These are phyloP conservation scores for Phylloscopus trochilus DNA, from an alignment of 2,113 vertebrate species.

Conservation along the genomic window DNA sequence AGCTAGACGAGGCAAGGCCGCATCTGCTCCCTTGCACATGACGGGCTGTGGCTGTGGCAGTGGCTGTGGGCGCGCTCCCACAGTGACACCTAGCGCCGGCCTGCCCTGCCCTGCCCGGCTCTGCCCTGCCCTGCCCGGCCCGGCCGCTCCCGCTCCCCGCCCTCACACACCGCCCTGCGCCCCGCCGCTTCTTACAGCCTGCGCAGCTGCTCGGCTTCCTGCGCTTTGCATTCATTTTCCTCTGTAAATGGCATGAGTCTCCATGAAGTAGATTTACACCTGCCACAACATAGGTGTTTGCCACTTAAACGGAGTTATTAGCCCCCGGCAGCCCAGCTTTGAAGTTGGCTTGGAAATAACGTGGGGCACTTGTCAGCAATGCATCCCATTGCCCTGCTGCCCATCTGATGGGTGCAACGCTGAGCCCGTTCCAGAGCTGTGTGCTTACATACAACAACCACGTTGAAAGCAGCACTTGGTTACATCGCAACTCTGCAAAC, in stretches of 20 bases:
- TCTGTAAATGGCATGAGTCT: background rate
- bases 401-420: background rate
- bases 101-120: background rate
- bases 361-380: accelerated
- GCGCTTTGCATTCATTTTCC: accelerated
- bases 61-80: background rate
- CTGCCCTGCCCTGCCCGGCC: background rate
- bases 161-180: background rate
- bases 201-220: accelerated
- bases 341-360: background rate
- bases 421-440: background rate
- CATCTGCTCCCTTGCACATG: accelerated
- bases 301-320: background rate
- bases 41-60: accelerated
- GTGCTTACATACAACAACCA: background rate
- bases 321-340: background rate
- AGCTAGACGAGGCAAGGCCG: accelerated
- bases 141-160: background rate
- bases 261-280: background rate
- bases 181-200: no score
- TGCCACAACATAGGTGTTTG: accelerated
- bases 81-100: slow-evolving; percentile 19
- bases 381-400: accelerated
- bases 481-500: background rate
- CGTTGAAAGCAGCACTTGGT: background rate